Evolutionary conservation across 2,113 vertebrate genomes (phyloP).

Genomic region (Himantopus leucocephalus): DNA sequence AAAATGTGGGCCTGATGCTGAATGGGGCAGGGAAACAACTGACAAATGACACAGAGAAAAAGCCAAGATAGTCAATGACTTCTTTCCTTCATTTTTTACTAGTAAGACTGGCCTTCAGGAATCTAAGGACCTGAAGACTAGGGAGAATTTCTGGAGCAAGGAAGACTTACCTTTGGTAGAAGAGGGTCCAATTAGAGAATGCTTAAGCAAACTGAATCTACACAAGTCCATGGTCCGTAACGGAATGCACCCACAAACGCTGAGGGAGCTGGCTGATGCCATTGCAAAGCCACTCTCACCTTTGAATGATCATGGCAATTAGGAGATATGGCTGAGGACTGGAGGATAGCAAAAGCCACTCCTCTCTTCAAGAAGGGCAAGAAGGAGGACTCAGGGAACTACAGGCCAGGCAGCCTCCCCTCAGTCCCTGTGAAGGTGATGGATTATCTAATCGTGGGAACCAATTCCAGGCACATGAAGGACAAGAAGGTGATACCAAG

Average conservation of each 20-base stretch:
- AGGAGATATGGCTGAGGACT: no score
- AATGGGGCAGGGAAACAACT: not conserved
- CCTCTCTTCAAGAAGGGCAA: no score
- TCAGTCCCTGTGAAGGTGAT: no score
- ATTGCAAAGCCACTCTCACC: not conserved
- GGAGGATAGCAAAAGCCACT: no score
- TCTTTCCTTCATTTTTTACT: not conserved
- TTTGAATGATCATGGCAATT: not conserved
- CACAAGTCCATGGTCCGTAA: no score
- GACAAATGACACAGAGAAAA: not conserved
- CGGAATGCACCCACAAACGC: not conserved
- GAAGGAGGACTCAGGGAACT: no score
- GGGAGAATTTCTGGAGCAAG: not conserved
- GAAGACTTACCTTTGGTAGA: not conserved
- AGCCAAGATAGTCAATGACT: not conserved
- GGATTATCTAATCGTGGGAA: no score
- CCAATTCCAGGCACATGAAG: no score
- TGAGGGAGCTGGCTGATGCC: not conserved
- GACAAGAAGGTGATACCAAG: no score
- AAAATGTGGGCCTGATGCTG: not conserved
- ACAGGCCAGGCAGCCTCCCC: no score
- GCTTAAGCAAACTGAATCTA: not conserved
- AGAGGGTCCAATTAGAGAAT: not conserved
- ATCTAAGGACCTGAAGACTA: not conserved
- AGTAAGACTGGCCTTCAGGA: not conserved